Conservation (phyloP, 2,797 vertebrate species). For the Carcharodon carcharias region DNA sequence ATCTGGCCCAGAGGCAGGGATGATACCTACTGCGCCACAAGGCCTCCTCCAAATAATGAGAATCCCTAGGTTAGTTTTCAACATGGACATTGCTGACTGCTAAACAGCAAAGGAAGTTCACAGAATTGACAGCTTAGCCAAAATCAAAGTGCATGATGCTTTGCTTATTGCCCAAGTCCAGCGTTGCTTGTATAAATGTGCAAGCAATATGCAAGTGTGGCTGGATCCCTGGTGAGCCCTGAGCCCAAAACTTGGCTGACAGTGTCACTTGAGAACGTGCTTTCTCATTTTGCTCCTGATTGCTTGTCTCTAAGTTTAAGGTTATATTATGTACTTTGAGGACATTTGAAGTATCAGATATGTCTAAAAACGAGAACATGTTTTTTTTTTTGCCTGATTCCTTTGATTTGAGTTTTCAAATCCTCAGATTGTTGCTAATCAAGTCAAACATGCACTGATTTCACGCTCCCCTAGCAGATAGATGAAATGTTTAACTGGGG, state of each 20-base stretch:
- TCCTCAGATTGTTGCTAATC: neutral
- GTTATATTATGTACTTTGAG: too few species aligned
- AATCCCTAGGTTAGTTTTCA: slow-evolving; percentile 13
- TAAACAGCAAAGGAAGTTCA: slow-evolving; percentile 42
- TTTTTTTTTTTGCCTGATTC: neutral
- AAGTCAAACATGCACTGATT: neutral
- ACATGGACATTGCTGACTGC: neutral
- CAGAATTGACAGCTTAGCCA: slow-evolving; percentile 7
- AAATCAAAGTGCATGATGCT: neutral
- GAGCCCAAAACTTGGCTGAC: neutral
- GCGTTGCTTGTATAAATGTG: neutral
- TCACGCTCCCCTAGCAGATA: neutral
- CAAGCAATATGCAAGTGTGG: neutral
- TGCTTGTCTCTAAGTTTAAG: too few species aligned
- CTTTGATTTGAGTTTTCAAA: neutral
- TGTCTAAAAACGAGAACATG: neutral
- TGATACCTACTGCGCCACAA: too few species aligned
- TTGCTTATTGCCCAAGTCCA: neutral
- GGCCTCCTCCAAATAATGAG: neutral
- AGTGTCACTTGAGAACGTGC: too few species aligned
- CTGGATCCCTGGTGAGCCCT: neutral
- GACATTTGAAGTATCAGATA: neutral
- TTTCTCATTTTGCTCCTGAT: too few species aligned
- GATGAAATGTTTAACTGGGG: neutral
- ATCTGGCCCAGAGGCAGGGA: too few species aligned